Evolutionary conservation across 2,113 vertebrate genomes (phyloP), one percentile per base, ranked within the genome.

Genomic region (Myxocyprinus asiaticus): DNA sequence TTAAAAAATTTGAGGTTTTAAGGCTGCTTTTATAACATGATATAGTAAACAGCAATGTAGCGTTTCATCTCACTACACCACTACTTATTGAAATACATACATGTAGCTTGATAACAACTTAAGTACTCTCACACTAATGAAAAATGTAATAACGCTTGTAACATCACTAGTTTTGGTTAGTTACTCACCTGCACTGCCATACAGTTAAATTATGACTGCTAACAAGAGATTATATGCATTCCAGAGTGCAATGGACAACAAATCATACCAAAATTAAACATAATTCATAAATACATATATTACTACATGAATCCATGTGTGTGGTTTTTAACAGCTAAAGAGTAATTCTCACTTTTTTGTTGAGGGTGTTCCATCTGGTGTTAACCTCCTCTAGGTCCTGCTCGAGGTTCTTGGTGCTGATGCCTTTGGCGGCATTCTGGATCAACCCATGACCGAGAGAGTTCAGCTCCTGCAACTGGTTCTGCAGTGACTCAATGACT

Each of bases 381-480:
- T 94, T 97, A 85, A 95, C 89, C 15, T 93, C 92, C 3, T 99
- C 97, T 79, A 99, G 88, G 88, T 98, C 95, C 0, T 83, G 93
- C 77, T 99, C 97, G 43, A 98, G 92, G 63, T 87, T 90, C 86
- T 94, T 92, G 14, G 93, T 96, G 89, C 90, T 94, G 77, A 94
- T 92, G 78, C 89, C 91, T 91, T 96, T 97, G 65, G 94, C 90
- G 56, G 96, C 97, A 4, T 94, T 98, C 85, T 99, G 98, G 89
- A 98, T 94, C 66, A 99, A 93, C 14, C 96, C 92, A 85, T 99
- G 97, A n/a, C 96, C 96, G 47, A 98, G 86, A 87, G 92, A 95
- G 88, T 95, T 97, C 68, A 98, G 92, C 74, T 98, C 96, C 83
- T 99, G 96, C 80, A 98, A 91, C 67, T 95, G 94, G 7, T 90